Conservation (phyloP, 2,113 vertebrate species). For the Gallinago undulata region DNA sequence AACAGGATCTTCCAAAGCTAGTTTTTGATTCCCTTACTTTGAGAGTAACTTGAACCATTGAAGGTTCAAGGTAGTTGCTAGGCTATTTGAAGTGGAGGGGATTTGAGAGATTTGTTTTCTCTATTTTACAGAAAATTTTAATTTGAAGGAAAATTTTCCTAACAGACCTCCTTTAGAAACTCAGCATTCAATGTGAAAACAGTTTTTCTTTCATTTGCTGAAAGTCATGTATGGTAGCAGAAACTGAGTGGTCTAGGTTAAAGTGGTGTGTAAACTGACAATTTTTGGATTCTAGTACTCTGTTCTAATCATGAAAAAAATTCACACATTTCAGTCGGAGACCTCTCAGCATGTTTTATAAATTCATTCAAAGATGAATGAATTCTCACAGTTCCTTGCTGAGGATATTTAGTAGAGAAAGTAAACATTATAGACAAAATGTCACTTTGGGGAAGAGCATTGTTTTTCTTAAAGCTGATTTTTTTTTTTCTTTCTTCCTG, state of each 20-base stretch:
- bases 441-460: background rate
- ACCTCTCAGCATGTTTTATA: constrained; percentile 15
- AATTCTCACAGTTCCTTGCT: constrained; percentile 24
- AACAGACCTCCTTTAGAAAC: background rate
- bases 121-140: constrained; percentile 15
- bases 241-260: background rate
- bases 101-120: constrained; percentile 14
- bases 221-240: background rate
- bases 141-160: constrained; percentile 20
- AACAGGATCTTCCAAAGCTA: background rate
- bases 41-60: constrained; percentile 36
- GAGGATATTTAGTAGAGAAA: constrained; percentile 10
- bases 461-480: background rate
- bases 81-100: background rate
- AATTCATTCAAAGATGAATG: constrained; percentile 47
- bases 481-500: background rate
- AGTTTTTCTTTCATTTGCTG: background rate
- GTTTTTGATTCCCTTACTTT: constrained; percentile 10
- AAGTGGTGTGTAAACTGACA: constrained; percentile 2
- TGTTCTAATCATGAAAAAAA: background rate
- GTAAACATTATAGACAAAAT: constrained; percentile 33
- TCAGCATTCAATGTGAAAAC: background rate
- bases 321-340: background rate
- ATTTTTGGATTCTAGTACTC: background rate
- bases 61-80: constrained; percentile 34